These are phyloP conservation scores for Maccullochella peelii DNA, from an alignment of 2,113 vertebrate genomes.

Conservation along the genomic window DNA sequence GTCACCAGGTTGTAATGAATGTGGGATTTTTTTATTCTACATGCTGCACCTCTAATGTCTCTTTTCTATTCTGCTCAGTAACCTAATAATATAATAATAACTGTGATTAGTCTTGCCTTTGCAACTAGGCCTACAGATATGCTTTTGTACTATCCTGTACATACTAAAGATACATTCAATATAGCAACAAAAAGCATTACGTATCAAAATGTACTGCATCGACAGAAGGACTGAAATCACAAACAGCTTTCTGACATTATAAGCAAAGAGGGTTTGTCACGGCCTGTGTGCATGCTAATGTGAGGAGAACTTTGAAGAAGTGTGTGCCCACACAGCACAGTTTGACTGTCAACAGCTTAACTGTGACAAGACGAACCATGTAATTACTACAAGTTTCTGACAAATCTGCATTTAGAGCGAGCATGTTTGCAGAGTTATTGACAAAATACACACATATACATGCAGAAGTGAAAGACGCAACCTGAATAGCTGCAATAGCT, in stretches of 20 bases:
- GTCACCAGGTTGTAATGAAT: not conserved
- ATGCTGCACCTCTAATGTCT: not conserved
- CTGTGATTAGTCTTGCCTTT: not conserved
- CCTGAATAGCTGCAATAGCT: not conserved
- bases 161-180: not conserved
- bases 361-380: slow-evolving; percentile 33
- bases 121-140: not conserved
- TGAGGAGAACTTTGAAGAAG: slow-evolving; percentile 22
- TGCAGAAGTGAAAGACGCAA: not conserved
- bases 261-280: not conserved
- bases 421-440: not conserved
- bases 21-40: not conserved
- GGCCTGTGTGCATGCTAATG: not conserved
- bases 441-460: not conserved
- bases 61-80: not conserved
- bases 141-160: not conserved
- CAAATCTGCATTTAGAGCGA: not conserved
- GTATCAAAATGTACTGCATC: not conserved
- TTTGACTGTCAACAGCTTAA: slow-evolving; percentile 44
- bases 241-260: slow-evolving; percentile 6
- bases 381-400: slow-evolving; percentile 35
- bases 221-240: not conserved
- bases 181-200: not conserved
- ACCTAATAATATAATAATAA: not conserved
- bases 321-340: slow-evolving; percentile 36